Base-by-base conservation (phyloP, 1,140 invertebrate genomes). In the Lineus longissimus region DNA sequence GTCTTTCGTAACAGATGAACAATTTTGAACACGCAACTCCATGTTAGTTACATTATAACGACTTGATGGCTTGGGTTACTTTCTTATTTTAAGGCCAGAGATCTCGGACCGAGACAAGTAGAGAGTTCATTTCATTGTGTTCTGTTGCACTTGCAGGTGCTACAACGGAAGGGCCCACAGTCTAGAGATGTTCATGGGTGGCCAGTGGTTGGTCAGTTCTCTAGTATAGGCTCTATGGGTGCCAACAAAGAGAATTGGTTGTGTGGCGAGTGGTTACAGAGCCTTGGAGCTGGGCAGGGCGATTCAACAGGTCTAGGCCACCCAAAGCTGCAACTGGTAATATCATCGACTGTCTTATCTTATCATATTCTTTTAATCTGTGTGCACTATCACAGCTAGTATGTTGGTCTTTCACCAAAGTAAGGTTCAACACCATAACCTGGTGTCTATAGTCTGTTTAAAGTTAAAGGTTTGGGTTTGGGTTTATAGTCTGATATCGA, bases 211-310 rank as follows among this genome's bases (percentile, higher is more conserved):
- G 89, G 89, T 17, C 94, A 97, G 81, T 91, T 92, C 68, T 95
- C 93, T 15, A 95, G 93, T 69, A 91, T 97, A 62, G 94, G 95
- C 6, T 90, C 88, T 33, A 85, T 94, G 40, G 93, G 93, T 9
- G 77, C 86, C 2, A 86, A 81, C 63, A 84, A 86, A 31, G 84
- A 87, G n/a, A 79, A 84, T 15, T 94, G 91, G 91, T 72, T 93
- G 11, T 78, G 81, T 45, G 83, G 84, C 29, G 86, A 90, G 63
- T 86, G 91, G 64, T 76, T 88, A 7, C 79, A 85, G 17, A 87
- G 86, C 58, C 80, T 91, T 31, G 70, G 74, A 40, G 64, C 72
- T 41, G 69, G 67, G 27, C 67, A 63, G 36, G 31, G 62, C n/a
- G 70, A 65, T 17, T 61, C 55, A 11, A 65, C 63, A 27, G 17